Conservation (phyloP, 92 coral and sea anemone species). For the Epizoanthus scotinus region DNA sequence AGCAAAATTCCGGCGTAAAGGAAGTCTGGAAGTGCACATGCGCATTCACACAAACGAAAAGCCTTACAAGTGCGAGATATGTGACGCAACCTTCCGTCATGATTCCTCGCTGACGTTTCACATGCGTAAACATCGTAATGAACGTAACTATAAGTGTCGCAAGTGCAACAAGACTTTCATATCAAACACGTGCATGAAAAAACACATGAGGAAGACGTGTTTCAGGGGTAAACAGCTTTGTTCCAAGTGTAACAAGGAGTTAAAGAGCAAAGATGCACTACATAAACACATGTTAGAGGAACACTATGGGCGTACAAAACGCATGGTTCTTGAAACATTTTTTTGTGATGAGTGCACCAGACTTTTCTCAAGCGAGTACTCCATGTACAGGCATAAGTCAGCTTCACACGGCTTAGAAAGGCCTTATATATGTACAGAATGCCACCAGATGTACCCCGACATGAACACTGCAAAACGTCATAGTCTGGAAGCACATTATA, state of each 20-base stretch:
- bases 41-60: conserved; percentile 11
- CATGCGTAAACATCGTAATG: conserved; percentile 17
- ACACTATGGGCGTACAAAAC: conserved; percentile 17
- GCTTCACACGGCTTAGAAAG: conserved; percentile 10
- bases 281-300: conserved; percentile 25
- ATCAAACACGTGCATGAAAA: conserved; percentile 14
- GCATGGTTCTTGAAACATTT: conserved; percentile 10
- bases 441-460: conserved; percentile 33
- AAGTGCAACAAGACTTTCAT: conserved; percentile 19
- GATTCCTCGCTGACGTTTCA: conserved; percentile 20
- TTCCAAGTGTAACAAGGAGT: conserved; percentile 21
- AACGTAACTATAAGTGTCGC: conserved; percentile 29
- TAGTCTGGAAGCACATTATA: conserved; percentile 21
- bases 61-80: conserved; percentile 14
- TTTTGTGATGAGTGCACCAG: conserved; percentile 28
- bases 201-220: conserved; percentile 28
- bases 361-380: conserved; percentile 8
- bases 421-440: conserved; percentile 16
- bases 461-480: conserved; percentile 26
- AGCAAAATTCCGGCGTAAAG: conserved; percentile 29
- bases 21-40: conserved; percentile 7
- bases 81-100: conserved; percentile 24
- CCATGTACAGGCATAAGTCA: conserved; percentile 1
- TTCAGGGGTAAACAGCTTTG: conserved; percentile 11
- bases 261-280: conserved; percentile 9